Evolutionary conservation across 30 jellyfish, hydroid and myxozoan genomes (phyloP).

Genomic region (Mastigias papua): DNA sequence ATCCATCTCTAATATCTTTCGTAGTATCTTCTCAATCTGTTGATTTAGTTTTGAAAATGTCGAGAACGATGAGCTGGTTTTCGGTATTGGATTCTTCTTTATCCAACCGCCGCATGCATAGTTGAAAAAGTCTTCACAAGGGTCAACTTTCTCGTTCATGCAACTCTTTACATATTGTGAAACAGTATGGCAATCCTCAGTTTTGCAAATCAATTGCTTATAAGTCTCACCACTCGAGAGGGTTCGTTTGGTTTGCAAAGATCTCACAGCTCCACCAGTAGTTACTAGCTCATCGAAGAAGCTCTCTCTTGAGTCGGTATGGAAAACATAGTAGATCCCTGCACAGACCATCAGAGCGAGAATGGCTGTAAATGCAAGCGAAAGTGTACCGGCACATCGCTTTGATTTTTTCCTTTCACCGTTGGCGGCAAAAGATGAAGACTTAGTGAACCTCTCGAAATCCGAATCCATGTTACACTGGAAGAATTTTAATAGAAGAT

Average conservation of each 20-base stretch:
- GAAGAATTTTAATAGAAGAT: neutral
- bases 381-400: slow-evolving; percentile 70
- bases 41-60: slow-evolving; percentile 93
- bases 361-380: slow-evolving; percentile 69
- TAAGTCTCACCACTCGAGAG: slow-evolving; percentile 42
- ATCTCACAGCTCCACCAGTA: slow-evolving; percentile 98
- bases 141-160: slow-evolving; percentile 80
- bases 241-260: slow-evolving; percentile 37
- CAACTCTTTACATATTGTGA: slow-evolving; percentile 76
- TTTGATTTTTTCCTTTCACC: slow-evolving; percentile 34
- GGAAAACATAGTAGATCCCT: slow-evolving; percentile 83
- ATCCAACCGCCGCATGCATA: slow-evolving; percentile 99
- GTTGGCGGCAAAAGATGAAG: slow-evolving; percentile 72
- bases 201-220: slow-evolving; percentile 76
- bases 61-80: slow-evolving; percentile 95
- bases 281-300: slow-evolving; percentile 90
- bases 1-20: slow-evolving; percentile 73
- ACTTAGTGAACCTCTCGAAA: slow-evolving; percentile 67
- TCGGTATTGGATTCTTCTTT: slow-evolving; percentile 91
- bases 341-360: slow-evolving; percentile 74
- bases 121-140: slow-evolving; percentile 88
- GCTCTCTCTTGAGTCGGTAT: slow-evolving; percentile 85
- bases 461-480: slow-evolving; percentile 70
- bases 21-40: slow-evolving; percentile 86
- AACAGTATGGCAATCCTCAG: slow-evolving; percentile 72